phyloP scores from a whole-genome alignment of 2,888 invertebrate genomes.

The Odontothrips loti region DNA sequence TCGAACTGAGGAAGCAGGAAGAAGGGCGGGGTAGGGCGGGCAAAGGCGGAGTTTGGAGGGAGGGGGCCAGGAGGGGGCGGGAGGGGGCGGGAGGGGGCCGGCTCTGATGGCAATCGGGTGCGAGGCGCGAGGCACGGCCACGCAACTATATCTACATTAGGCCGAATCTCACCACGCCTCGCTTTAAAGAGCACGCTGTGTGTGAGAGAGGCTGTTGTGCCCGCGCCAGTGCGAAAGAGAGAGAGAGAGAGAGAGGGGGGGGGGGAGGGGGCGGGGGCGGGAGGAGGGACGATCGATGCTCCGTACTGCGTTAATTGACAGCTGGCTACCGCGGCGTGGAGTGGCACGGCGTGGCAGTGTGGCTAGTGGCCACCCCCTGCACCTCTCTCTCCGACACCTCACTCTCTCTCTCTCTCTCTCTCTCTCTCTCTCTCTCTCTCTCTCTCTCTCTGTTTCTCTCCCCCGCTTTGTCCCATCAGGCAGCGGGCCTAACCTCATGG shows the following conservation, averaged over 20 bases:
- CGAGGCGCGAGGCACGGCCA: not conserved
- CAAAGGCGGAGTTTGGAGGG: not conserved
- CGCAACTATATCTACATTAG: not conserved
- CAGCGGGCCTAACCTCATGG: not conserved
- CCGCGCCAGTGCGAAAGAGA: not conserved
- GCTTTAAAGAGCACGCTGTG: not conserved
- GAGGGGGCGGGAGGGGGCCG: too few species aligned
- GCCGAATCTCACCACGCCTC: conserved; percentile 12
- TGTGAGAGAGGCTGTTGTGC: too few species aligned
- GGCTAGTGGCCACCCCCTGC: not conserved
- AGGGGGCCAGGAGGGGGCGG: not conserved
- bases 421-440: not conserved
- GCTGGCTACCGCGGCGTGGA: conserved; percentile 28
- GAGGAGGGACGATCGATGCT: not conserved
- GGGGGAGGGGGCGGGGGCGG: not conserved
- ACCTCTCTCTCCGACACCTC: not conserved
- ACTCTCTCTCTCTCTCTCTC: conserved; percentile 22
- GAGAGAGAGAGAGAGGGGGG: not conserved
- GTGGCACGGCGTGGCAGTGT: conserved; percentile 17
- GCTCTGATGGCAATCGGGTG: not conserved
- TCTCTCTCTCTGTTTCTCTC: too few species aligned
- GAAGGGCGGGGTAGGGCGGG: not conserved
- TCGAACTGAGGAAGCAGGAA: too few species aligned
- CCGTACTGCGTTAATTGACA: conserved; percentile 31
- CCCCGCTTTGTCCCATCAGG: too few species aligned